Evolutionary conservation across 2,888 invertebrate genomes (phyloP).

Genomic region (Microctonus aethiopoides): DNA sequence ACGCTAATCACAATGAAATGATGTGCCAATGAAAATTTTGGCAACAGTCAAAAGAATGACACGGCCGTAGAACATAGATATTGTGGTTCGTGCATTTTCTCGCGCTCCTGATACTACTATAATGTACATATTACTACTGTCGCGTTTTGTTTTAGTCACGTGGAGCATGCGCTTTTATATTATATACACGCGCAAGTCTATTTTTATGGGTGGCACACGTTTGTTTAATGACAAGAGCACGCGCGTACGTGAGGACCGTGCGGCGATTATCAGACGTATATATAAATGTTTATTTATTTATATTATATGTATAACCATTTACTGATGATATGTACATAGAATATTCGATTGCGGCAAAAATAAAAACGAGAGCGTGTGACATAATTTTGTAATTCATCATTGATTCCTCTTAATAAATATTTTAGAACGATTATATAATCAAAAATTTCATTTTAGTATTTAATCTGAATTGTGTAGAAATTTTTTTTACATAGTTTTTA

Average conservation of each 20-base stretch:
- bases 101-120: neutral
- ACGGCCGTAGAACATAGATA: neutral
- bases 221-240: conserved; percentile 28
- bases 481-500: too few relatives aligned
- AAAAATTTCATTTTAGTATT: too few relatives aligned
- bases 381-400: too few relatives aligned
- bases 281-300: neutral
- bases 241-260: conserved; percentile 20
- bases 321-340: neutral
- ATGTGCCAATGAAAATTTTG: conserved; percentile 49
- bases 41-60: conserved; percentile 28
- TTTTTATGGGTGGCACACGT: neutral
- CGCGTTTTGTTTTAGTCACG: conserved; percentile 1
- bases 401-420: too few relatives aligned
- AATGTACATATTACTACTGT: neutral
- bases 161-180: neutral
- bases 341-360: neutral
- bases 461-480: too few relatives aligned
- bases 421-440: too few relatives aligned
- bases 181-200: conserved; percentile 2
- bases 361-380: too few relatives aligned
- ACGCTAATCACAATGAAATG: neutral
- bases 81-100: neutral
- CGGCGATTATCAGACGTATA: neutral
- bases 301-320: neutral